Evolutionary conservation across 2,888 invertebrate species (phyloP), one percentile per base, ranked within the genome.

Genomic region (Drosophila niveifrons): DNA sequence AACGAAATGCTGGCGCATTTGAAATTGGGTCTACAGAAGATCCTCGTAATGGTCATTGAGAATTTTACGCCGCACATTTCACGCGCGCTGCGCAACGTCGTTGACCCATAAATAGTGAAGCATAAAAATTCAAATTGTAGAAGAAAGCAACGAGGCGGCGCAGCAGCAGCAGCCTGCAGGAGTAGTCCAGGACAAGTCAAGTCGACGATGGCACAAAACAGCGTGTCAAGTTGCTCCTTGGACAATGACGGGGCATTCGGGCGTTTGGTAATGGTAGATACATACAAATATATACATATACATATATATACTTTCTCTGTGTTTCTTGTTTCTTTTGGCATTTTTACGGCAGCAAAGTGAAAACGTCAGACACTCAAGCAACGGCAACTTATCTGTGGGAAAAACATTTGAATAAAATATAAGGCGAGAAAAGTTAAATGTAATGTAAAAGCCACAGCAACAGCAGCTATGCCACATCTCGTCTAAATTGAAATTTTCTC

Each of bases 371-470:
- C 78, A 72, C 74, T 80, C 75, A 72, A 78, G 79, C 86, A 62
- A 55, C 72, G 65, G 68, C 71, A 74, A 86, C 77, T 77, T 88
- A 85, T 88, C 80, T 80, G 78, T 51, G 65, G 67, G 50, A 56
- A 70, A 75, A 56, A 82, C 81, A 83, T 83, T 83, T 83, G 88
- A 83, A 83, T 83, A 83, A 83, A 85, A 83, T 83, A 83, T 83
- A 85, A 87, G 75, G 76, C 86, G 75, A 86, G 81, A 85, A 77
- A 88, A 85, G 86, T 85, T 88, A 80, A 86, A 78, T 85, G 72
- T 78, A 82, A 88, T 88, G 76, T 73, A 68, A 83, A 82, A 78
- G 81, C 73, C 83, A 68, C 83, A 73, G 47, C 73, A 80, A 64
- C 83, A 73, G 44, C 57, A 74, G 57, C 57, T 34, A 17, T 47